Evolutionary conservation across 1,140 invertebrate genomes (phyloP).

Genomic region (Sitobion miscanthi): DNA sequence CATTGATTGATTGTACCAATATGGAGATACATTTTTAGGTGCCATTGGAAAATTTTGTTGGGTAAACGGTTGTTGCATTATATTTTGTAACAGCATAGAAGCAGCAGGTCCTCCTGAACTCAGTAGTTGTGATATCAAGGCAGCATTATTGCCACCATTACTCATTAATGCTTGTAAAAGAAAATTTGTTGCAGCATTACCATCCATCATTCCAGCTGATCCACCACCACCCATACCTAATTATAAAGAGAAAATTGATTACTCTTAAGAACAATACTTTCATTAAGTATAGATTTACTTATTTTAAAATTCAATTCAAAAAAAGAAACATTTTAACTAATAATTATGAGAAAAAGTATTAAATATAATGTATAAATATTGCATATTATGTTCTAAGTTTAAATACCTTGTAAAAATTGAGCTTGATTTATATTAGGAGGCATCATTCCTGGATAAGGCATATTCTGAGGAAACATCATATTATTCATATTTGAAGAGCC

Average conservation of each 20-base stretch:
- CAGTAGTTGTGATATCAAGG: slow-evolving; percentile 32
- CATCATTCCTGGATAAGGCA: slow-evolving; percentile 53
- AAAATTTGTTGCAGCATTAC: slow-evolving; percentile 50
- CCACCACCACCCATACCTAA: slow-evolving; percentile 50
- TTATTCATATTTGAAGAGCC: slow-evolving; percentile 53
- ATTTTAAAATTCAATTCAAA: too few species aligned
- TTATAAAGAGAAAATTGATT: neutral
- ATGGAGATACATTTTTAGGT: slow-evolving; percentile 45
- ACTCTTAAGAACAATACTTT: neutral
- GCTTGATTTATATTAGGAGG: slow-evolving; percentile 47
- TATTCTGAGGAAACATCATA: slow-evolving; percentile 54
- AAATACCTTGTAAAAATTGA: slow-evolving; percentile 54
- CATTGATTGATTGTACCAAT: slow-evolving; percentile 48
- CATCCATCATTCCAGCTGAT: slow-evolving; percentile 41
- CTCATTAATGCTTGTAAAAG: slow-evolving; percentile 49
- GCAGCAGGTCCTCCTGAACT: slow-evolving; percentile 42
- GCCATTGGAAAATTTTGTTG: slow-evolving; percentile 50
- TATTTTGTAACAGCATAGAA: slow-evolving; percentile 37
- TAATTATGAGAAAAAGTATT: neutral
- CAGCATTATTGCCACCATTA: slow-evolving; percentile 50
- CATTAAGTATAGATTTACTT: neutral
- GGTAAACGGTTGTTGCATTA: slow-evolving; percentile 45
- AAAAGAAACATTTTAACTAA: neutral
- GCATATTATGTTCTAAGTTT: neutral
- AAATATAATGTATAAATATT: neutral